Evolutionary conservation across 2,113 vertebrate genomes (phyloP), one percentile per base, ranked within the genome.

Genomic region (Corynorhinus townsendii): DNA sequence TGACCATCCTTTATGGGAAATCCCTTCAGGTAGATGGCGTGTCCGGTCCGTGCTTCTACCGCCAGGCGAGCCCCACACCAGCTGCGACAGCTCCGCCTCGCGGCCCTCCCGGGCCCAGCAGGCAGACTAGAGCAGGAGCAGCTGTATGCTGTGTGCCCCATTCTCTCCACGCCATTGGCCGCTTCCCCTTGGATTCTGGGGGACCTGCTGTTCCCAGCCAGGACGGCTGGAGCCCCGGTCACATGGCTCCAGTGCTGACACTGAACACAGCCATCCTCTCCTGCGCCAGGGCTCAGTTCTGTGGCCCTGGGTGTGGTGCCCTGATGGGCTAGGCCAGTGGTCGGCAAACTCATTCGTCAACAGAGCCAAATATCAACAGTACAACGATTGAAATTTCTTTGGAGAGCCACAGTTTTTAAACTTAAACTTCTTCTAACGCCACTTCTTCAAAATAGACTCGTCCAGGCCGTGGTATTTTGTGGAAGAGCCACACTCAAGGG

Each of bases 71-170:
- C 3, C 11, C 12, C 49, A 9, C 11, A 33, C 43, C 24, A 14
- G 0, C 7, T 24, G 52, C 79, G 45, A 38, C 4, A 5, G 47
- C 11, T 1, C 28, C 26, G 19, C 47, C 59, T 62, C 9, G 11
- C 59, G 22, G 12, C 59, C 59, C 59, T 28, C 59, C 26, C 20
- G 20, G 56, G 59, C 59, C 59, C 59, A 11, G 59, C 59, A 28
- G 59, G 59, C 59, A 62, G 59, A 1, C 59, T 28, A 24, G 59
- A 26, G 59, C 11, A 1, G 59, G 24, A 62, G 59, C 59, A 12
- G 26, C 8, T 1, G 9, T 1, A 4, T 1, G 59, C 26, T 30
- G 2, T 1, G 24, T 4, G 59, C 4, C 64, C 45, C 24, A 20
- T 45, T 76, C 43, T 40, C 40, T 77, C n/a, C 14, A 16, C 7